phyloP scores from a whole-genome alignment of 2,888 invertebrate species.

The Heteromurus nitidus region DNA sequence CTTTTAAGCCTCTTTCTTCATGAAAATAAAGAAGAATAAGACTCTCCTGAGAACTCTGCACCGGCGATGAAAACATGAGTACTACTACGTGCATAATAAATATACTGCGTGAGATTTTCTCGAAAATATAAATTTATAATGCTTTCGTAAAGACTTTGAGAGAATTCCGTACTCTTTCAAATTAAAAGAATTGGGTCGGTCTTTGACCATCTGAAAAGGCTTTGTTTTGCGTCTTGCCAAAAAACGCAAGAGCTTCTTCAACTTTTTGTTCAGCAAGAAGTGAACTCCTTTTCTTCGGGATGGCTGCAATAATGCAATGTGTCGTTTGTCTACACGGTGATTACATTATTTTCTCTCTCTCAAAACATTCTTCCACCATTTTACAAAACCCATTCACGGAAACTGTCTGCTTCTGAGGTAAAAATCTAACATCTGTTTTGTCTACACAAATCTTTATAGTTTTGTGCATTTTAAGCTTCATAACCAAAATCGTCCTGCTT shows the following conservation, averaged over 20 bases:
- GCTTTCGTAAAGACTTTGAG: background rate
- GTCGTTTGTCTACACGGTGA: background rate
- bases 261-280: no score
- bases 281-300: background rate
- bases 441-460: no score
- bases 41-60: constrained; percentile 3
- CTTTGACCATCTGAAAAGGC: constrained; percentile 48
- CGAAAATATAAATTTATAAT: constrained; percentile 16
- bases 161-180: constrained; percentile 22
- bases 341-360: background rate
- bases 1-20: background rate
- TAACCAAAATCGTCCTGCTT: no score
- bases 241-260: no score
- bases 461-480: no score
- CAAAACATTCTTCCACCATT: background rate
- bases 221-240: constrained; percentile 9
- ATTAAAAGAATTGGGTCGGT: constrained; percentile 54
- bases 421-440: background rate
- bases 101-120: constrained; percentile 31
- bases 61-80: background rate
- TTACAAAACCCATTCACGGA: background rate
- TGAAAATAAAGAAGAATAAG: background rate
- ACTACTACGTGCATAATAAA: no score
- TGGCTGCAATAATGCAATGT: background rate
- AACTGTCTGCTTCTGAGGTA: background rate